These are phyloP conservation scores for Eira barbara DNA, from an alignment of 2,113 vertebrate genomes.

Conservation along the genomic window DNA sequence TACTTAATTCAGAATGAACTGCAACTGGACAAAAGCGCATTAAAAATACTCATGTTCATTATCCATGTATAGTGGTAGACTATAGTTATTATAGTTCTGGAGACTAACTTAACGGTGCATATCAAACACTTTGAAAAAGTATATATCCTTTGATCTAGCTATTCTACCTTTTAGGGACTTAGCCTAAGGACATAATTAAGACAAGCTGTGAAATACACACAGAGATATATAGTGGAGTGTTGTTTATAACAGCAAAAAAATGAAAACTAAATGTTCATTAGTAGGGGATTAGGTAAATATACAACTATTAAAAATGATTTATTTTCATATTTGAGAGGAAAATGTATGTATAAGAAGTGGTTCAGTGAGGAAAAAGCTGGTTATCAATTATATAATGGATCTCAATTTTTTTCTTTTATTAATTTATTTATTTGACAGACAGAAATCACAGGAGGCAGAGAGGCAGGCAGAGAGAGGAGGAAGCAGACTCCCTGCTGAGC, in stretches of 20 bases:
- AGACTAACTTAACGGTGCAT: neutral
- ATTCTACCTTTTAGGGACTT: neutral
- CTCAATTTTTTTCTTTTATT: neutral
- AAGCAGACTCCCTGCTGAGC: no score
- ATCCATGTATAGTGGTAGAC: neutral
- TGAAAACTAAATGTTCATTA: neutral
- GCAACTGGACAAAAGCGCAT: neutral
- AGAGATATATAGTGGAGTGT: neutral
- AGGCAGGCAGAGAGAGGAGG: no score
- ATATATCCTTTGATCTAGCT: neutral
- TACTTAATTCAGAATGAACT: neutral
- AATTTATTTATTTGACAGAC: no score
- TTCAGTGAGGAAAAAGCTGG: neutral
- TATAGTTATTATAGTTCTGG: neutral
- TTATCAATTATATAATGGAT: neutral
- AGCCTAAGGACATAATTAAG: constrained; percentile 15
- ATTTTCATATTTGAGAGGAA: neutral
- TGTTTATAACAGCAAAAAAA: neutral
- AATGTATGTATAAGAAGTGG: neutral
- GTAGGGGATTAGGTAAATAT: neutral
- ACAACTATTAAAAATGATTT: neutral
- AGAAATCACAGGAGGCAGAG: no score
- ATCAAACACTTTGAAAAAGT: neutral
- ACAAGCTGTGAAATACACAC: neutral
- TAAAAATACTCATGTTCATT: neutral